phyloP scores from a whole-genome alignment of 1,140 invertebrate species.

The Ostrea edulis region DNA sequence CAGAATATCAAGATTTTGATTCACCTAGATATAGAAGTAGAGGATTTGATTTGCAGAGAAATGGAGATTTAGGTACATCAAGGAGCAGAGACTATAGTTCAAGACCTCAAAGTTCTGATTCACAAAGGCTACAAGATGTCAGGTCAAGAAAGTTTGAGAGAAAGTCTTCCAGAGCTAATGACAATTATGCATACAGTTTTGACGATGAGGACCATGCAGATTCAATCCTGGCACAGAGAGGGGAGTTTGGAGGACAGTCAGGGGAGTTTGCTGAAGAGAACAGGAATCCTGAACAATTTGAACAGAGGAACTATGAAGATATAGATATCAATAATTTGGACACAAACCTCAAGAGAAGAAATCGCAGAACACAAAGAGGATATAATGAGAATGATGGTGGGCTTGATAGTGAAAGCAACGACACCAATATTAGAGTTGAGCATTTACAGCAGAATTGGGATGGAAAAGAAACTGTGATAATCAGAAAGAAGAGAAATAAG shows the following conservation, averaged over 20 bases:
- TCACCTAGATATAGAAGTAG: not conserved
- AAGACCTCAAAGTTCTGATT: not conserved
- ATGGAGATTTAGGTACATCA: not conserved
- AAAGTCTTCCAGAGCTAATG: not conserved
- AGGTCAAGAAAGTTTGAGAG: not conserved
- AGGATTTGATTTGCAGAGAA: not conserved
- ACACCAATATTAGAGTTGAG: not conserved
- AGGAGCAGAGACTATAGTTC: not conserved
- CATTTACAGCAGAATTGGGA: not conserved
- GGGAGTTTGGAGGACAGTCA: not conserved
- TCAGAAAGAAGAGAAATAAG: not conserved
- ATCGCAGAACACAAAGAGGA: not conserved
- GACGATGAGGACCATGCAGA: not conserved
- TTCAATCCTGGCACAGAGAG: not conserved
- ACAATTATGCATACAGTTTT: constrained; percentile 25
- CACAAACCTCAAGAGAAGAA: not conserved
- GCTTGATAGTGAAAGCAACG: not conserved
- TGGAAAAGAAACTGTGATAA: not conserved
- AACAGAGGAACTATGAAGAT: not conserved
- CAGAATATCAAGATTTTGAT: not conserved
- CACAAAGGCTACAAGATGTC: not conserved
- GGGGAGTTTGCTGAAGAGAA: not conserved
- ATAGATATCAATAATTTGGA: not conserved
- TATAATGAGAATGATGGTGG: not conserved
- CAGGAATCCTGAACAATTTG: not conserved